A percentile compares a stretch with the other conserved stretches of the same genome.
These are phyloP conservation scores for Thripadectes ignobilis DNA, from an alignment of 2,797 vertebrate species.

Conservation along the genomic window DNA sequence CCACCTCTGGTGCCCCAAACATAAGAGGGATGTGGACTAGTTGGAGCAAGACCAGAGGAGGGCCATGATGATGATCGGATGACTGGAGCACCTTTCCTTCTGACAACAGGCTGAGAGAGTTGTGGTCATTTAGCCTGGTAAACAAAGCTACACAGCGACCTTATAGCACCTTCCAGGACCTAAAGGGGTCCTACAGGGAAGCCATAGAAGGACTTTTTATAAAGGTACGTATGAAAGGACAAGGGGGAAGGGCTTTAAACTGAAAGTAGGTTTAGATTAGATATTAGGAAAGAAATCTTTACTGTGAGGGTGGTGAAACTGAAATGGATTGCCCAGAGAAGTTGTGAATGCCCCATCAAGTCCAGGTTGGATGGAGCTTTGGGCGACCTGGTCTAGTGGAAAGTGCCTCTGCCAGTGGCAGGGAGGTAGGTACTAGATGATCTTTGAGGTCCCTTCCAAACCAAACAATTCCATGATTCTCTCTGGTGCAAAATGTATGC, in stretches of 20 bases:
- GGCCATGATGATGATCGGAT: not conserved
- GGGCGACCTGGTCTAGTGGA: not conserved
- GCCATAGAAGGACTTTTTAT: not conserved
- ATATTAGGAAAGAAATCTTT: not conserved
- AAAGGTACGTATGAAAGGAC: not conserved
- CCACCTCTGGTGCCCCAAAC: not conserved
- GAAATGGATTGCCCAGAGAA: not conserved
- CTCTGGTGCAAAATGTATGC: not conserved
- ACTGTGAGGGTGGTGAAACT: not conserved
- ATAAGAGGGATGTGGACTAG: not conserved
- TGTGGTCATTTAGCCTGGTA: not conserved
- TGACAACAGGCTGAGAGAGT: not conserved
- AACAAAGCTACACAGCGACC: not conserved
- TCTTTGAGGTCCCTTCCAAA: not conserved
- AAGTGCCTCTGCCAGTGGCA: not conserved
- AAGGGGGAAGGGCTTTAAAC: not conserved
- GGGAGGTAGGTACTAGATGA: not conserved
- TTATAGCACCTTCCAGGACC: not conserved
- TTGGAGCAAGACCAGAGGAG: not conserved
- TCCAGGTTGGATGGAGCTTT: not conserved
- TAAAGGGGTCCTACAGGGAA: not conserved
- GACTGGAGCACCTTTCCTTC: not conserved
- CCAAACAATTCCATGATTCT: not conserved
- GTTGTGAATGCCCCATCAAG: not conserved
- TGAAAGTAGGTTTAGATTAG: not conserved